Evolutionary conservation across 2,113 vertebrate genomes (phyloP).

Genomic region (Phaetusa simplex): DNA sequence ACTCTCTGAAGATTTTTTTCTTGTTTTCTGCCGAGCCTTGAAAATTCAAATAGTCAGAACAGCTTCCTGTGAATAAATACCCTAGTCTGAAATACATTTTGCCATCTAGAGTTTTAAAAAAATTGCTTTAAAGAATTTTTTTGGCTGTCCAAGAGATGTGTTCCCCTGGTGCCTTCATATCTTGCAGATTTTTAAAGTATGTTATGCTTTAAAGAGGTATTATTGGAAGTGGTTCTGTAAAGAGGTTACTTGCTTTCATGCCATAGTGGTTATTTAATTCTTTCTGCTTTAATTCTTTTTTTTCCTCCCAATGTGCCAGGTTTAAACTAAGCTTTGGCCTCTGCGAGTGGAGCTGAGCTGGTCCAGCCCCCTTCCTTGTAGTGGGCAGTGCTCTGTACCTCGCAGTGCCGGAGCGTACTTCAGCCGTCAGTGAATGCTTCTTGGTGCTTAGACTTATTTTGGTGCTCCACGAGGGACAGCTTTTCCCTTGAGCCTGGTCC

Average conservation of each 20-base stretch:
- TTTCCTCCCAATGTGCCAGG: accelerated
- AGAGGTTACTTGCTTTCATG: neutral
- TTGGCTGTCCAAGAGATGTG: neutral
- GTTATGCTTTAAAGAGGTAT: neutral
- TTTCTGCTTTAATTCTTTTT: neutral
- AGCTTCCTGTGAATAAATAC: neutral
- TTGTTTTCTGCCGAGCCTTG: neutral
- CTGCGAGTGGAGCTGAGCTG: neutral
- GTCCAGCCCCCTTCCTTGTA: neutral
- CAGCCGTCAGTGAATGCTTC: accelerated
- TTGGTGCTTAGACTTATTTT: neutral
- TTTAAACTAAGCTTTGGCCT: neutral
- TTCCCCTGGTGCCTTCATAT: neutral
- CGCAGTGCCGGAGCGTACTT: accelerated
- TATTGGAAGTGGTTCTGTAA: neutral
- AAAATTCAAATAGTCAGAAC: neutral
- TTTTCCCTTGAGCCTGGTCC: neutral
- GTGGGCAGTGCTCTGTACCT: neutral
- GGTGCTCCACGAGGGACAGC: neutral
- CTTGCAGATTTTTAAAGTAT: neutral
- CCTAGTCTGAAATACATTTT: neutral
- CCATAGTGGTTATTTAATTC: neutral
- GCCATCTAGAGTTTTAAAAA: neutral
- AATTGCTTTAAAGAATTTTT: neutral
- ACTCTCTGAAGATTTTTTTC: neutral